These are phyloP conservation scores for Solea senegalensis DNA, from an alignment of 2,113 vertebrate genomes.

Conservation along the genomic window DNA sequence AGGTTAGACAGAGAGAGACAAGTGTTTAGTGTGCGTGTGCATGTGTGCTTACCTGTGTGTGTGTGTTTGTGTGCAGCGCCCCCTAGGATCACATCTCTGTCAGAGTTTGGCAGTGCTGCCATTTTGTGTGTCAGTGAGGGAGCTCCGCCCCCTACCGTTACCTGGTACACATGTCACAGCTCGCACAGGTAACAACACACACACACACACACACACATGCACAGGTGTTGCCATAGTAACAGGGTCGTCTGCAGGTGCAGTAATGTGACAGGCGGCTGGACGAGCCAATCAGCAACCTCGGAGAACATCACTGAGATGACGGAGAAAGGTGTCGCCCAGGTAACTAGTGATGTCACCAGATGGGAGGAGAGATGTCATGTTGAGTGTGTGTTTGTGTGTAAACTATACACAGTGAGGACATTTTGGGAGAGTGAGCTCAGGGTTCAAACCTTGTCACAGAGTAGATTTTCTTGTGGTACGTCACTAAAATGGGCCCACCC, in stretches of 20 bases:
- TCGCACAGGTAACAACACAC: slow-evolving; percentile 82
- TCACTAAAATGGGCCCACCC: too few relatives aligned
- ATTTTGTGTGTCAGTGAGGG: slow-evolving; percentile 89
- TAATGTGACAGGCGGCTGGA: slow-evolving; percentile 71
- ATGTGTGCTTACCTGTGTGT: slow-evolving; percentile 23
- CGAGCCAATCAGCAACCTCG: slow-evolving; percentile 47
- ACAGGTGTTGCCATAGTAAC: background rate
- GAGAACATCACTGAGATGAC: slow-evolving; percentile 78
- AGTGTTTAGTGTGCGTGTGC: background rate
- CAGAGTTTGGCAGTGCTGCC: slow-evolving; percentile 81
- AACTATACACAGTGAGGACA: too few relatives aligned
- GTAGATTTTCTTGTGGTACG: too few relatives aligned
- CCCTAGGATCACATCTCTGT: slow-evolving; percentile 86
- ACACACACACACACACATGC: background rate
- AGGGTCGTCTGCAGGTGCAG: slow-evolving; percentile 64
- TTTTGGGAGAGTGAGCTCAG: too few relatives aligned
- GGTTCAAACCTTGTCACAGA: too few relatives aligned
- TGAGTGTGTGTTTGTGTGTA: background rate
- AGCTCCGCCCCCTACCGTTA: slow-evolving; percentile 87
- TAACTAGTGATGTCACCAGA: slow-evolving; percentile 26
- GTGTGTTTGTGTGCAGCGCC: slow-evolving; percentile 79
- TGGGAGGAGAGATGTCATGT: background rate
- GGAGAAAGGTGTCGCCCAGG: slow-evolving; percentile 48
- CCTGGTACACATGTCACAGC: slow-evolving; percentile 89
- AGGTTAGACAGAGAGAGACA: slow-evolving; percentile 58